Conservation (phyloP, 2,888 invertebrate genomes). For the Tetragnatha montana region DNA sequence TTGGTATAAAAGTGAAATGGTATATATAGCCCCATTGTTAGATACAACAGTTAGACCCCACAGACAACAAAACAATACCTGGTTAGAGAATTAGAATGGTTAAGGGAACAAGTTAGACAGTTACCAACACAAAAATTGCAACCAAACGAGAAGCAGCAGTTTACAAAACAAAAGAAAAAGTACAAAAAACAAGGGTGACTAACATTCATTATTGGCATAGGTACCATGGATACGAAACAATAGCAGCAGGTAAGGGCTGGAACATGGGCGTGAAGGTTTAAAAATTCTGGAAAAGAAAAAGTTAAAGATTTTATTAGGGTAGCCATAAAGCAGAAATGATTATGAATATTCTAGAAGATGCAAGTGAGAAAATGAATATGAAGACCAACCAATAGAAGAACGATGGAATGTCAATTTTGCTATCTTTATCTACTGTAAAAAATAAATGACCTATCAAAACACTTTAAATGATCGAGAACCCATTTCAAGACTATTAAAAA, state of each 20-base stretch:
- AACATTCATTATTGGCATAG: conserved; percentile 60
- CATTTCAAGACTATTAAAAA: too few relatives aligned
- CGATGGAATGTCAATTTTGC: too few relatives aligned
- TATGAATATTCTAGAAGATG: neutral
- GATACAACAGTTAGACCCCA: too few relatives aligned
- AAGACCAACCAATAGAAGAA: too few relatives aligned
- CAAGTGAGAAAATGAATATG: neutral
- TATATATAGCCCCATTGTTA: too few relatives aligned
- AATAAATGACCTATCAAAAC: too few relatives aligned
- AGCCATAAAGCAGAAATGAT: conserved; percentile 12
- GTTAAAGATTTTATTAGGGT: conserved; percentile 33
- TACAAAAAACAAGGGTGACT: conserved; percentile 39
- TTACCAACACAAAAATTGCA: neutral
- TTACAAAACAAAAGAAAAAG: conserved; percentile 26
- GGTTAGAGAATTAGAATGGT: neutral
- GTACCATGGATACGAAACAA: conserved; percentile 66
- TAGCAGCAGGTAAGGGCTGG: conserved; percentile 53
- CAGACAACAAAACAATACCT: neutral
- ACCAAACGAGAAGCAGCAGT: conserved; percentile 19
- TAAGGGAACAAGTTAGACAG: neutral
- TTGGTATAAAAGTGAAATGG: too few relatives aligned
- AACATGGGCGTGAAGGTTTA: conserved; percentile 53
- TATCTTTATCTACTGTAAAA: too few relatives aligned
- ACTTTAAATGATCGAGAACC: too few relatives aligned
- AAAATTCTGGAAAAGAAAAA: conserved; percentile 70